Base-by-base conservation (phyloP, 2,113 vertebrate species). In the Sinocyclocheilus anshuiensis region DNA sequence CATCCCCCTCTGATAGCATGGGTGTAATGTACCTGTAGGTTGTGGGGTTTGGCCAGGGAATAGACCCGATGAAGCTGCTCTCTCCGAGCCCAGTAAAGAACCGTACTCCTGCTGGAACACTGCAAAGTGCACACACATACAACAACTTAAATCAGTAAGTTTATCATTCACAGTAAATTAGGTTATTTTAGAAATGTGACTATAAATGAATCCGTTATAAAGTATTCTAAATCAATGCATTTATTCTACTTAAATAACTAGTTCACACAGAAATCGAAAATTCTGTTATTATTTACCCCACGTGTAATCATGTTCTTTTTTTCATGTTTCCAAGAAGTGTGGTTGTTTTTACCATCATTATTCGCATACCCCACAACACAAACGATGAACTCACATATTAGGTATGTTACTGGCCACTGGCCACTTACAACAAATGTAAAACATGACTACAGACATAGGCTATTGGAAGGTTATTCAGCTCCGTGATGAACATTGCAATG, bases 31-130 rank as follows among this genome's bases (percentile, higher is more conserved):
- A 96, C 95, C 95, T 96, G 95, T 93, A 90, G 95, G 94, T 91
- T 96, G 95, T 93, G 95, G 92, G 81, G 95, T 93, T 93, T 96
- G 95, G 90, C 95, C 93, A 90, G 93, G 93, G 92, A 96, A 96
- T 91, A 96, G 94, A 88, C 95, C 93, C 83, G 95, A 96, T 89
- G 95, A 95, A 91, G 95, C 95, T 91, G 95, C 94, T 85, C 95
- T 96, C 90, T 96, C 95, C 61, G 95, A 94, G 87, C 95, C 95
- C 91, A 96, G 91, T 89, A 95, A 94, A 89, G 95, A 94, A 48
- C 95, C 94, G 85, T 96, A 96, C 92, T 96, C 95, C 91, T 95
- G 95, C 92, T 95, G 95, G 91, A 95, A 95, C 91, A 95, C 94
- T 95, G 92, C 33, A 88, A 72, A 75, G 77, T 42, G 67, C 50